Conservation (phyloP, 92 coral and sea anemone species). For the Meandrina meandrites region DNA sequence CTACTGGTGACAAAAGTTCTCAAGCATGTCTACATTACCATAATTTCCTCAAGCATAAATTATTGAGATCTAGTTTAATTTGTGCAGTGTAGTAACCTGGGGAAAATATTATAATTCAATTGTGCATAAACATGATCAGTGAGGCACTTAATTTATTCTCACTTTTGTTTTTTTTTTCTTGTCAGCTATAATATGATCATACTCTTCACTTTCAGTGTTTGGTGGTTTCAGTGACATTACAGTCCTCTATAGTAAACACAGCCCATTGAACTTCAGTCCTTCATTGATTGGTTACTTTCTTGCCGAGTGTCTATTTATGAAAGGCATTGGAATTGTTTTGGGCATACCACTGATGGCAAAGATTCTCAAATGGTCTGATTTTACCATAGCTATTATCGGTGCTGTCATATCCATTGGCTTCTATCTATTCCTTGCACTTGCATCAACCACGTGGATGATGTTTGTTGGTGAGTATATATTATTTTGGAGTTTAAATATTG, state of each 20-base stretch:
- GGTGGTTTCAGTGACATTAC: constrained; percentile 83
- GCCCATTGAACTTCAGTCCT: constrained; percentile 79
- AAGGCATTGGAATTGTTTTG: constrained; percentile 79
- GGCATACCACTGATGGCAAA: constrained; percentile 79
- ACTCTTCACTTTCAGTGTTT: constrained; percentile 68
- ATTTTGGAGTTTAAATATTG: too few relatives aligned
- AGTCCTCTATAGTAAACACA: constrained; percentile 67
- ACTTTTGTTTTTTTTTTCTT: background rate
- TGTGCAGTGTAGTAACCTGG: too few relatives aligned
- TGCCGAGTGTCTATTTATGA: constrained; percentile 62
- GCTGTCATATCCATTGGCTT: constrained; percentile 49
- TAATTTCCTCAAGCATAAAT: too few relatives aligned
- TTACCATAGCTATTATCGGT: constrained; percentile 74
- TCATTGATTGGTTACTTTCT: constrained; percentile 80
- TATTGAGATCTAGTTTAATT: too few relatives aligned
- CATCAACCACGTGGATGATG: constrained; percentile 79
- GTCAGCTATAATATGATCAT: background rate
- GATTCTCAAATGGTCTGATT: constrained; percentile 67
- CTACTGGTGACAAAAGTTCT: too few relatives aligned
- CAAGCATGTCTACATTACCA: too few relatives aligned
- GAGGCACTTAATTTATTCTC: too few relatives aligned
- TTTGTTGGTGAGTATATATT: constrained; percentile 73
- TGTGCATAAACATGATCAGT: too few relatives aligned
- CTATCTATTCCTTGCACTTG: constrained; percentile 72
- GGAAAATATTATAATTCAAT: too few relatives aligned